A percentile compares a stretch with the other conserved stretches of the same genome.
Evolutionary conservation across 2,888 invertebrate genomes (phyloP).

Genomic region (Diloba caeruleocephala): DNA sequence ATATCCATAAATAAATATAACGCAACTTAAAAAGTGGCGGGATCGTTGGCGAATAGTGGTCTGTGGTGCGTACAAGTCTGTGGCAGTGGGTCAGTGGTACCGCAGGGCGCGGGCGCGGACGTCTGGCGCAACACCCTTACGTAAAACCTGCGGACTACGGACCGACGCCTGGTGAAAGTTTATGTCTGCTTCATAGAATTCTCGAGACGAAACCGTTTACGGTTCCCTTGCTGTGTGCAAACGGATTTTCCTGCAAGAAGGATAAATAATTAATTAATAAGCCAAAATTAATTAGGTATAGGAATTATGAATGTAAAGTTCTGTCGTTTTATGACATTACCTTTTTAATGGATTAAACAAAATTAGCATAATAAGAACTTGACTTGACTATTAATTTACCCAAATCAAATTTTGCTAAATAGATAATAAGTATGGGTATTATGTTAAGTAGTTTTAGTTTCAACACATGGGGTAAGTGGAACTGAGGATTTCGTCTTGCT

Average conservation of each 20-base stretch:
- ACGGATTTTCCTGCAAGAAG: constrained; percentile 35
- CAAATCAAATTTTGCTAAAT: too few relatives aligned
- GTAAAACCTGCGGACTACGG: constrained; percentile 77
- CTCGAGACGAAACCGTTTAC: constrained; percentile 66
- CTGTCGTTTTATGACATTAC: too few relatives aligned
- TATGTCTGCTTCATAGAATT: constrained; percentile 73
- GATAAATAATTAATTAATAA: constrained; percentile 20
- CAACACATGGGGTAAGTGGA: too few relatives aligned
- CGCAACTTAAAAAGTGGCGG: constrained; percentile 48
- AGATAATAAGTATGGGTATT: too few relatives aligned
- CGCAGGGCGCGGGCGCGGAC: constrained; percentile 80
- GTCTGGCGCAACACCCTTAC: constrained; percentile 88
- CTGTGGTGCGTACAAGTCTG: constrained; percentile 67
- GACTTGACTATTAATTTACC: too few relatives aligned
- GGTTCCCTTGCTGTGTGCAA: constrained; percentile 52
- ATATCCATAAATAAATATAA: constrained; percentile 48
- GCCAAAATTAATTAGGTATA: too few relatives aligned
- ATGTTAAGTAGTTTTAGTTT: too few relatives aligned
- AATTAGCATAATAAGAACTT: too few relatives aligned
- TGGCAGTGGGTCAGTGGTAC: constrained; percentile 87
- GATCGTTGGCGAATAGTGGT: constrained; percentile 70
- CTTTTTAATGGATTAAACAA: too few relatives aligned
- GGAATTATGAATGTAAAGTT: too few relatives aligned
- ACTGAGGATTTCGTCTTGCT: too few relatives aligned
- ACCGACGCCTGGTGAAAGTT: constrained; percentile 81